Percentiles rank a stretch among this genome's conserved stretches.
Evolutionary conservation across 92 coral and sea anemone species (phyloP).

Genomic region (Phenganax subtilis): DNA sequence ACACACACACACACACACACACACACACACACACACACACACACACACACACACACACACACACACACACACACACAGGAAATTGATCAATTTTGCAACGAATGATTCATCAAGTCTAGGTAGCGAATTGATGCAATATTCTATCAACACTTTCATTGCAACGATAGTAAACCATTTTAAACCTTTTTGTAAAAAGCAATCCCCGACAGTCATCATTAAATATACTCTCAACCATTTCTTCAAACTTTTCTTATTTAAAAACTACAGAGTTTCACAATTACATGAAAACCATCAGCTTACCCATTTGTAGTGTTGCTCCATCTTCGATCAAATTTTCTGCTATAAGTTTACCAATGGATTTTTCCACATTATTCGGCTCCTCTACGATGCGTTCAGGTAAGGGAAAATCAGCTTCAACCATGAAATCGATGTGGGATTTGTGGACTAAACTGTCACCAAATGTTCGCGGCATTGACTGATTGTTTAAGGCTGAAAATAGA

Average conservation of each 20-base stretch:
- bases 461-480: slow-evolving; percentile 92
- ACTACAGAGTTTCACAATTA: background rate
- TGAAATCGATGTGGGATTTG: slow-evolving; percentile 85
- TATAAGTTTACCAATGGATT: slow-evolving; percentile 71
- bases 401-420: slow-evolving; percentile 76
- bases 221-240: too few relatives aligned
- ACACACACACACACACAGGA: too few relatives aligned
- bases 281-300: slow-evolving; percentile 38
- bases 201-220: too few relatives aligned
- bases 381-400: slow-evolving; percentile 67
- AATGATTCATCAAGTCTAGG: too few relatives aligned
- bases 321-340: slow-evolving; percentile 76
- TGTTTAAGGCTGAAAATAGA: slow-evolving; percentile 60
- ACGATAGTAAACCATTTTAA: too few relatives aligned
- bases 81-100: too few relatives aligned
- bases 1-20: too few relatives aligned
- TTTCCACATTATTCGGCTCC: slow-evolving; percentile 63
- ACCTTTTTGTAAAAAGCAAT: too few relatives aligned
- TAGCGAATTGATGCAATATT: too few relatives aligned
- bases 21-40: too few relatives aligned
- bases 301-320: slow-evolving; percentile 97
- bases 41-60: too few relatives aligned
- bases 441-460: slow-evolving; percentile 92
- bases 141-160: too few relatives aligned
- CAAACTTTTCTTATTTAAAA: background rate